Conservation (phyloP, 2,797 vertebrate species). For the Triplophysa yarkandensis region DNA sequence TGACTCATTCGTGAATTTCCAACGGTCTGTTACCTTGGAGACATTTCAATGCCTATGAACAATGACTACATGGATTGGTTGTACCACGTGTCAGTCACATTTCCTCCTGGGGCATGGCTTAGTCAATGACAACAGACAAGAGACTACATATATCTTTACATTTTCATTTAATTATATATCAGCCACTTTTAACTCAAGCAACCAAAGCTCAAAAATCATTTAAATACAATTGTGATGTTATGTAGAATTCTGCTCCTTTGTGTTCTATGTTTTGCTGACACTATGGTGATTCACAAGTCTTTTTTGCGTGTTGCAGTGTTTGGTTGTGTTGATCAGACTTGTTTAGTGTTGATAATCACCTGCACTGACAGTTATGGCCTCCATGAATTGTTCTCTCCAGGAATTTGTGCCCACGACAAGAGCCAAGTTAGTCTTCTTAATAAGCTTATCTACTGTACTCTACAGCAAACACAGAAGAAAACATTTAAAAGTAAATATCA, state of each 20-base stretch:
- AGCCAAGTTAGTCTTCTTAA: slow-evolving; percentile 98
- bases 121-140: too few species aligned
- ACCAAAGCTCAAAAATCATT: too few species aligned
- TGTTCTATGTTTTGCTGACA: neutral
- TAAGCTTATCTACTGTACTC: slow-evolving; percentile 98
- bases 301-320: neutral
- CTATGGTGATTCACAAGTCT: neutral
- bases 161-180: too few species aligned
- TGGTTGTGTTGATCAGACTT: neutral
- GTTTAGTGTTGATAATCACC: slow-evolving; percentile 72
- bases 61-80: too few species aligned
- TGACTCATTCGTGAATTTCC: too few species aligned
- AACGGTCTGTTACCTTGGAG: too few species aligned
- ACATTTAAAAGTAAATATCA: neutral
- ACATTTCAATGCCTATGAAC: too few species aligned
- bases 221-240: neutral
- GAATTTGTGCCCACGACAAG: slow-evolving; percentile 98
- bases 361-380: slow-evolving; percentile 98
- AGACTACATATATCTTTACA: too few species aligned
- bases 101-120: too few species aligned
- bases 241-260: neutral
- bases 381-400: slow-evolving; percentile 98
- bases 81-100: too few species aligned
- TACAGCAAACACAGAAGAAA: slow-evolving; percentile 61
- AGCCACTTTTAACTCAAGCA: too few species aligned